A percentile compares a stretch with the other conserved stretches of the same genome.
Evolutionary conservation across 2,888 invertebrate genomes (phyloP).

Genomic region (Polyommatus iphigenia): DNA sequence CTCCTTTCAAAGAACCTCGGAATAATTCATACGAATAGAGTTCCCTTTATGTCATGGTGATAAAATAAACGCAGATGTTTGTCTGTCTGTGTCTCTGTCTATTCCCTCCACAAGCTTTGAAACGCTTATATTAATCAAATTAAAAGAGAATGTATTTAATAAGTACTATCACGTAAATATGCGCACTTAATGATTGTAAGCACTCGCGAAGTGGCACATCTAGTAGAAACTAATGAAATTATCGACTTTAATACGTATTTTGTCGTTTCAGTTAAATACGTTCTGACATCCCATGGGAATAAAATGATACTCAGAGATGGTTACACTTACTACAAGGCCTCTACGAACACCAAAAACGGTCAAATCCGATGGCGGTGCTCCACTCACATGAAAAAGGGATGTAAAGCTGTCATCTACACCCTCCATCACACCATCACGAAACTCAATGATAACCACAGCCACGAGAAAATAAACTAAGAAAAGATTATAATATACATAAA

Average conservation of each 20-base stretch:
- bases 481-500: too few relatives aligned
- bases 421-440: constrained; percentile 38
- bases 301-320: constrained; percentile 46
- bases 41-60: too few relatives aligned
- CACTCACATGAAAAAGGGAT: constrained; percentile 49
- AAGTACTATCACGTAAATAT: too few relatives aligned
- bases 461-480: neutral
- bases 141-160: too few relatives aligned
- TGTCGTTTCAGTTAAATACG: constrained; percentile 25
- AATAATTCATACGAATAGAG: too few relatives aligned
- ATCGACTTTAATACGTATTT: neutral
- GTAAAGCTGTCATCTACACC: constrained; percentile 45
- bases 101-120: neutral
- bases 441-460: neutral
- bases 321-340: constrained; percentile 45
- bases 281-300: constrained; percentile 46
- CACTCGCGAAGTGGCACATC: neutral
- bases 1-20: too few relatives aligned
- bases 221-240: neutral
- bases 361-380: constrained; percentile 54
- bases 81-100: neutral
- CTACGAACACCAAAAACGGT: constrained; percentile 30
- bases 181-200: neutral
- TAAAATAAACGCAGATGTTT: too few relatives aligned
- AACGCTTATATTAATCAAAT: too few relatives aligned